phyloP scores from a whole-genome alignment of 1,140 invertebrate genomes.

The Sycophila sp. region DNA sequence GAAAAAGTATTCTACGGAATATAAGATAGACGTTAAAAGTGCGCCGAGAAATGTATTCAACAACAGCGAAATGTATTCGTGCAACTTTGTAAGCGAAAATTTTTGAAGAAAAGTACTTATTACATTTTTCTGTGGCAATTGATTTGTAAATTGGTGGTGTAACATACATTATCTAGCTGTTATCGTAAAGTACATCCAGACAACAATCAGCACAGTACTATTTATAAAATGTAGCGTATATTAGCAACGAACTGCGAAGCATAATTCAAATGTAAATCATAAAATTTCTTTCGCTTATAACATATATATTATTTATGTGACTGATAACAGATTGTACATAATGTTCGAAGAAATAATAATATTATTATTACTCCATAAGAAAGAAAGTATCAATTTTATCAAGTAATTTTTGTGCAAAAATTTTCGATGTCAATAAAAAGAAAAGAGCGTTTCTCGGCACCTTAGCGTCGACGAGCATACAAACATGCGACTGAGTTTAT shows the following conservation, averaged over 20 bases:
- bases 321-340: conserved; percentile 29
- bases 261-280: background rate
- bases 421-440: conserved; percentile 12
- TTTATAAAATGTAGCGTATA: background rate
- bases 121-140: no score
- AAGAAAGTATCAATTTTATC: no score
- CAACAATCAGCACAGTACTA: background rate
- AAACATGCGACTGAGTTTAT: conserved; percentile 32
- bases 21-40: no score
- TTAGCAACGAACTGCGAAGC: background rate
- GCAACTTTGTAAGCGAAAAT: background rate
- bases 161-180: background rate
- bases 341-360: no score
- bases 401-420: background rate
- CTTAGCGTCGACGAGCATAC: conserved; percentile 35
- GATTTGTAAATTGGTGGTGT: conserved; percentile 2
- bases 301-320: conserved; percentile 9
- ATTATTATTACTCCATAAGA: no score
- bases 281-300: conserved; percentile 37
- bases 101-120: no score
- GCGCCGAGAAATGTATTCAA: no score
- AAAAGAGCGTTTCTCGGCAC: conserved; percentile 32
- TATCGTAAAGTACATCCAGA: background rate
- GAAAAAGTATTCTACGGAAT: no score
- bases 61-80: no score